Conservation (phyloP, 2,888 invertebrate species). For the Polietes domitor region DNA sequence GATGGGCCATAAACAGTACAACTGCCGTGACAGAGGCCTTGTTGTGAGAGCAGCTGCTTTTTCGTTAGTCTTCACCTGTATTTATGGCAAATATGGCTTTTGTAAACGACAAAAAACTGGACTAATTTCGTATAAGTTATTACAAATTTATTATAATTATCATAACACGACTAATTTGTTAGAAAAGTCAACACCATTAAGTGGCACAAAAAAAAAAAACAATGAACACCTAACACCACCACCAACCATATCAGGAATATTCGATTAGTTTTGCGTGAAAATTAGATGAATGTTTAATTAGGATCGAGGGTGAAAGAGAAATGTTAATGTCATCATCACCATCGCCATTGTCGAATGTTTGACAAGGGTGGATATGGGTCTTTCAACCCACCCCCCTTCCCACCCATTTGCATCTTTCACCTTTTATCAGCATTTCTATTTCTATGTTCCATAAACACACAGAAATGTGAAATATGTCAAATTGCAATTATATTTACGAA, state of each 20-base stretch:
- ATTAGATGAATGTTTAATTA: slow-evolving; percentile 12
- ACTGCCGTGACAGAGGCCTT: no score
- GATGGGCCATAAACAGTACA: no score
- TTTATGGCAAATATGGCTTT: neutral
- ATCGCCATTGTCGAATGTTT: neutral
- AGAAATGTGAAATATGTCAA: neutral
- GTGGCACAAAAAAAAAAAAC: neutral
- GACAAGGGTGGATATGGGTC: neutral
- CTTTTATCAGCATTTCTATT: neutral
- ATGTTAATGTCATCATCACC: neutral
- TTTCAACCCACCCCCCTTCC: neutral
- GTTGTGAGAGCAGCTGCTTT: neutral
- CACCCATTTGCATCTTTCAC: neutral
- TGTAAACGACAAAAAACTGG: neutral
- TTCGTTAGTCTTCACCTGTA: neutral
- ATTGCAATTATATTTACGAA: neutral
- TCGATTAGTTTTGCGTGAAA: neutral
- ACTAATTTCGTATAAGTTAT: neutral
- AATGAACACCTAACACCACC: no score
- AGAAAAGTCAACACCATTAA: neutral
- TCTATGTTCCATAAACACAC: neutral
- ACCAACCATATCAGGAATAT: neutral
- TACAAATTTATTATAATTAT: neutral
- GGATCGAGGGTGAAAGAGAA: neutral
- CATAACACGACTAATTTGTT: neutral